Evolutionary conservation across 1,140 invertebrate species (phyloP), one percentile per base, ranked within the genome.

Genomic region (Chrysopa pallens): DNA sequence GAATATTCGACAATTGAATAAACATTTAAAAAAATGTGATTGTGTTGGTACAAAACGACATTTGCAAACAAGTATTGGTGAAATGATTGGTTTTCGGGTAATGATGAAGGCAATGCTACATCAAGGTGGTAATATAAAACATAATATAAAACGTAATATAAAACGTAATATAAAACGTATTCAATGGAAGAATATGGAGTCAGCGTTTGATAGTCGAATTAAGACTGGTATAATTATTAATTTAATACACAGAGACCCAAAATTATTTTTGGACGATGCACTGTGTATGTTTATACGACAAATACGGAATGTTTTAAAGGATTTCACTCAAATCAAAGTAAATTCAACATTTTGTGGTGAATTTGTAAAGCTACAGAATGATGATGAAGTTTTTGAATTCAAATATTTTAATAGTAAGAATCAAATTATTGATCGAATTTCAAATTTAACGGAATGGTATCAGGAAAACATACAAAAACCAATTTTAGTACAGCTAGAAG

Each of bases 401-500:
- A n/a, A n/a, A n/a, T n/a, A n/a, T n/a, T n/a, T n/a, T n/a, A n/a
- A n/a, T n/a, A n/a, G n/a, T n/a, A n/a, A n/a, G n/a, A n/a, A n/a
- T n/a, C n/a, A n/a, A n/a, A n/a, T n/a, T n/a, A n/a, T n/a, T n/a
- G n/a, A n/a, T n/a, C 41, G 17, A 23, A 5, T 47, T 43, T 12
- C n/a, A 6, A 50, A 44, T 38, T 36, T 50, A 27, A 38, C 11
- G 13, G 14, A 44, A 11, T 50, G 49, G 46, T 48, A 38, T 46
- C 7, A 15, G 1, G 6, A 42, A 35, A 15, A 48, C 33, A 31
- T 50, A 15, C 1, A 8, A 8, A 39, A 43, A 38, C 13, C 6
- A 40, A 31, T 50, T 28, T 38, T 44, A 43, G 11, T 2, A 1
- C 42, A 53, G 42, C 42, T 54, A 29, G 48, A 51, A 38, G 52